Evolutionary conservation across 2,797 vertebrate genomes (phyloP).

Genomic region (Hozukius guyotensis): DNA sequence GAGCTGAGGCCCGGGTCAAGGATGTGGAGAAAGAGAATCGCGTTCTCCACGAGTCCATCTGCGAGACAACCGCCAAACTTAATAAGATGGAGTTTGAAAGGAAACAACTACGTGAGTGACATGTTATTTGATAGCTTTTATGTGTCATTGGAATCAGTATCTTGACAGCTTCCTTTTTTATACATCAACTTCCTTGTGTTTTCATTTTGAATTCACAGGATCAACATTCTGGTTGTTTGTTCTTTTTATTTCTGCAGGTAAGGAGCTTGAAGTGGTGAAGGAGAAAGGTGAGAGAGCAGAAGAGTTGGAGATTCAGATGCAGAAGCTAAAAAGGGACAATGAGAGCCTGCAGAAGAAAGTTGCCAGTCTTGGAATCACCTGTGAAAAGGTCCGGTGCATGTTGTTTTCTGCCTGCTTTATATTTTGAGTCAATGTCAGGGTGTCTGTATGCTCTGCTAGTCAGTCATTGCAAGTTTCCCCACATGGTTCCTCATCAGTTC

Average conservation of each 20-base stretch:
- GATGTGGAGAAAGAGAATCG: slow-evolving; percentile 98
- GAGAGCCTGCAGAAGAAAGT: slow-evolving; percentile 94
- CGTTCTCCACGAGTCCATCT: slow-evolving; percentile 95
- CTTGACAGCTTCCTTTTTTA: background rate
- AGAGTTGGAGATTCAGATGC: slow-evolving; percentile 90
- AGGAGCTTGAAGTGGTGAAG: slow-evolving; percentile 92
- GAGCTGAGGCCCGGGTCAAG: slow-evolving; percentile 93
- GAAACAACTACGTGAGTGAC: slow-evolving; percentile 87
- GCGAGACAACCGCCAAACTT: slow-evolving; percentile 93
- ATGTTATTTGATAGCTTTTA: background rate
- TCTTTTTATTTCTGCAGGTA: slow-evolving; percentile 64
- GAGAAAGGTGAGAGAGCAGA: slow-evolving; percentile 94
- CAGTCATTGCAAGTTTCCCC: background rate
- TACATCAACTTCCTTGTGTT: background rate
- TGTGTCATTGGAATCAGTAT: background rate
- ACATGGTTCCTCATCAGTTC: background rate
- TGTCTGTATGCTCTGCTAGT: background rate
- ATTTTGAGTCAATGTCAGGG: background rate
- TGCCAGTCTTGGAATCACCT: slow-evolving; percentile 91
- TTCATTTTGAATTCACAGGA: background rate
- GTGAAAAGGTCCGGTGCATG: slow-evolving; percentile 88
- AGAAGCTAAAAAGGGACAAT: slow-evolving; percentile 91
- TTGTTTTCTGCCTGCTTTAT: background rate
- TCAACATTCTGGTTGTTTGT: background rate
- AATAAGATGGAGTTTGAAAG: slow-evolving; percentile 96